Evolutionary conservation across 2,888 invertebrate genomes (phyloP).

Genomic region (Drosophila neonasuta): DNA sequence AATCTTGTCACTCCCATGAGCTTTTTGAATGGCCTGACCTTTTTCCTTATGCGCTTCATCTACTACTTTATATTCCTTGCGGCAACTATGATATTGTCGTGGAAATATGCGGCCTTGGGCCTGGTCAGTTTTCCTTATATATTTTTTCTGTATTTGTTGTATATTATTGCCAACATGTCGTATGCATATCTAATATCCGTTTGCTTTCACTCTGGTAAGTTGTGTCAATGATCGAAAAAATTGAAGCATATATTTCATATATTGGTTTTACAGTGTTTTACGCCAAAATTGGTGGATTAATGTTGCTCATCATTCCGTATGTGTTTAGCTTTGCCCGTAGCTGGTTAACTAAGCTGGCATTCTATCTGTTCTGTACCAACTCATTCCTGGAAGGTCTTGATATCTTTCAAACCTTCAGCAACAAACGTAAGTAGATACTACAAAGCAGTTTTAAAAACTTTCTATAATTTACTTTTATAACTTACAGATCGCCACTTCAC

Average conservation of each 20-base stretch:
- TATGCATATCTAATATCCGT: conserved; percentile 81
- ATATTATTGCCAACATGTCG: conserved; percentile 76
- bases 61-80: conserved; percentile 65
- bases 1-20: conserved; percentile 80
- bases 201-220: conserved; percentile 80
- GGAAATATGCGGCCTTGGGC: conserved; percentile 67
- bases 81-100: conserved; percentile 60
- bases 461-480: conserved; percentile 10
- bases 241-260: conserved; percentile 3
- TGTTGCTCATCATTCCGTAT: conserved; percentile 78
- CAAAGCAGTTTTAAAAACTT: neutral
- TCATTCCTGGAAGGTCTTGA: conserved; percentile 79
- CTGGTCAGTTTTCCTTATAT: conserved; percentile 60
- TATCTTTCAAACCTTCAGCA: conserved; percentile 79
- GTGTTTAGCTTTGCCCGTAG: conserved; percentile 72
- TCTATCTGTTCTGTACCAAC: conserved; percentile 72
- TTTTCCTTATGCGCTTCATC: conserved; percentile 77
- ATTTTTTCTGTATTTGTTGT: conserved; percentile 70
- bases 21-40: conserved; percentile 80
- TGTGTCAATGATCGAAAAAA: neutral
- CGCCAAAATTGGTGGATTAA: conserved; percentile 80
- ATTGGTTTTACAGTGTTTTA: conserved; percentile 75
- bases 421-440: conserved; percentile 75
- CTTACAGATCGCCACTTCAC: conserved; percentile 71
- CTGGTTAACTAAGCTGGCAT: conserved; percentile 60